phyloP scores from a whole-genome alignment of 2,888 invertebrate genomes.

The Nomada fabriciana region DNA sequence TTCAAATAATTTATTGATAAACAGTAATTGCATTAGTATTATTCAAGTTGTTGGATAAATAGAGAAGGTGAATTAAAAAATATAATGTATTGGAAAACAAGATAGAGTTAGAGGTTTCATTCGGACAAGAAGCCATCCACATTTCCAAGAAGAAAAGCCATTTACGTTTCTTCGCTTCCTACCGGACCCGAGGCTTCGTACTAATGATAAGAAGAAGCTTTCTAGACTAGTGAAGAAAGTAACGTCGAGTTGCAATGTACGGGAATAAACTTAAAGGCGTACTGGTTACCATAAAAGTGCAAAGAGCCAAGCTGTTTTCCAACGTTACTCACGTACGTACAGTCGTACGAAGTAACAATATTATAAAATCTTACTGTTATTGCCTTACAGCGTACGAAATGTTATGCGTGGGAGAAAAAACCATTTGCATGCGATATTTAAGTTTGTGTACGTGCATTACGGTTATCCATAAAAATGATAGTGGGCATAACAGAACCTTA shows the following conservation, averaged over 20 bases:
- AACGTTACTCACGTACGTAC: neutral
- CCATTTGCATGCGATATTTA: neutral
- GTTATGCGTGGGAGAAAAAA: neutral
- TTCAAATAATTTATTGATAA: no score
- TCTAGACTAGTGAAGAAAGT: slow-evolving; percentile 14
- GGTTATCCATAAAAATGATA: no score
- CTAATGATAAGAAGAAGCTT: slow-evolving; percentile 43
- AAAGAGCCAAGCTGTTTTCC: neutral
- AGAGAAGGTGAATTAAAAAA: neutral
- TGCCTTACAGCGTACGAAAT: neutral
- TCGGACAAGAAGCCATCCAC: slow-evolving; percentile 35
- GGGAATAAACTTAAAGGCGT: slow-evolving; percentile 11
- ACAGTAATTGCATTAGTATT: no score
- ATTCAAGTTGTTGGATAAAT: neutral
- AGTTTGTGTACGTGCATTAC: no score
- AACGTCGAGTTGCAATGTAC: neutral
- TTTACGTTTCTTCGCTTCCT: slow-evolving; percentile 30
- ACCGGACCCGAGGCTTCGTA: slow-evolving; percentile 28
- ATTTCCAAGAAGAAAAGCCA: slow-evolving; percentile 33
- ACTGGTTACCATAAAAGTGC: slow-evolving; percentile 1
- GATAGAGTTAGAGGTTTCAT: neutral
- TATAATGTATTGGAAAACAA: neutral
- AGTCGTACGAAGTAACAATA: neutral
- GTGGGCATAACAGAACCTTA: no score
- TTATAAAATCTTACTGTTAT: slow-evolving; percentile 19